phyloP scores from a whole-genome alignment of 2,888 invertebrate genomes.

The Trilocha varians region DNA sequence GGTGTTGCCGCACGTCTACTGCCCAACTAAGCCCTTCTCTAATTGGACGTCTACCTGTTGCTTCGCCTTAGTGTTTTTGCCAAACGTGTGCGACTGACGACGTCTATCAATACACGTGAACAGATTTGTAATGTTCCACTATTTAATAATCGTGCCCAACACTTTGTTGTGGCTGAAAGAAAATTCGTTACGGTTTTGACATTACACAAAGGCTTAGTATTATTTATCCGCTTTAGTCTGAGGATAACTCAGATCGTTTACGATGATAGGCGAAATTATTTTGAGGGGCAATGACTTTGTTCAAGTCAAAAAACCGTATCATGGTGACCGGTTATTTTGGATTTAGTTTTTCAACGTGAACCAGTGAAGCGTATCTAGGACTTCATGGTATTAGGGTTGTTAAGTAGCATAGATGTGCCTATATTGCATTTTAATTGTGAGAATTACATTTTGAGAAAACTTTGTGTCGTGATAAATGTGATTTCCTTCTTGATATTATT shows the following conservation, averaged over 20 bases:
- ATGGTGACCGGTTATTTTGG: slow-evolving; percentile 41
- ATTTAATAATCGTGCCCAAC: background rate
- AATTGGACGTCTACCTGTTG: slow-evolving; percentile 73
- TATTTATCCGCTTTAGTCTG: background rate
- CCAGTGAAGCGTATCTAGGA: slow-evolving; percentile 43
- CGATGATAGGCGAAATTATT: background rate
- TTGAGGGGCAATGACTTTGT: background rate
- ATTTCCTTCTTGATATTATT: too few relatives aligned
- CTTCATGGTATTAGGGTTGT: slow-evolving; percentile 28
- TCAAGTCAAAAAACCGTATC: slow-evolving; percentile 17
- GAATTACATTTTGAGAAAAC: too few relatives aligned
- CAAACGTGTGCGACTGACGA: slow-evolving; percentile 31
- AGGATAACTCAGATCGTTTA: background rate
- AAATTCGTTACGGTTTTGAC: background rate
- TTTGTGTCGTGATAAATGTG: too few relatives aligned
- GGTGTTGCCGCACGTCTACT: slow-evolving; percentile 55
- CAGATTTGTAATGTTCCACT: slow-evolving; percentile 42
- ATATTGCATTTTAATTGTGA: too few relatives aligned
- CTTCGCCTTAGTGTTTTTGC: slow-evolving; percentile 53
- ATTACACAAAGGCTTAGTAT: background rate
- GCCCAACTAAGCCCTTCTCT: slow-evolving; percentile 58
- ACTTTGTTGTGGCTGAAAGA: background rate
- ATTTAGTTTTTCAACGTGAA: slow-evolving; percentile 43
- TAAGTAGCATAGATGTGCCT: too few relatives aligned
- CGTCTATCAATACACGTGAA: slow-evolving; percentile 50